These are phyloP conservation scores for Andrena flavipes DNA, from an alignment of 2,888 invertebrate species.

Conservation along the genomic window DNA sequence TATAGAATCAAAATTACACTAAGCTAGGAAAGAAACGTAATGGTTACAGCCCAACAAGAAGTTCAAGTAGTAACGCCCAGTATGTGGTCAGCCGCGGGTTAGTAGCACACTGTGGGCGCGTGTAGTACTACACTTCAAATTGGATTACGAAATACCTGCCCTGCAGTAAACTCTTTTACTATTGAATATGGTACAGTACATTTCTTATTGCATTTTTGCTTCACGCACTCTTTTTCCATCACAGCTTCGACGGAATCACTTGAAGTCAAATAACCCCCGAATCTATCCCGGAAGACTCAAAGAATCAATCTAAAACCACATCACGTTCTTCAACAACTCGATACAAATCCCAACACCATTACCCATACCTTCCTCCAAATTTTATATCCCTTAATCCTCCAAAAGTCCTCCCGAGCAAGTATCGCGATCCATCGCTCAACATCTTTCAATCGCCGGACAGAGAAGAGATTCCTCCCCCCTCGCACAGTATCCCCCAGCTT, in stretches of 20 bases:
- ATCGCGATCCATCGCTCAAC: background rate
- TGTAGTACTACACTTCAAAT: too few species aligned
- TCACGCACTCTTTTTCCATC: too few species aligned
- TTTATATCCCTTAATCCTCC: background rate
- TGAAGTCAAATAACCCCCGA: too few species aligned
- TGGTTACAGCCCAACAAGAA: background rate
- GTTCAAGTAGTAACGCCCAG: background rate
- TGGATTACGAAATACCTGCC: too few species aligned
- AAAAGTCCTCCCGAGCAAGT: background rate
- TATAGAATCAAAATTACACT: background rate
- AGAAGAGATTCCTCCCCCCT: background rate
- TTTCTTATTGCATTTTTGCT: too few species aligned
- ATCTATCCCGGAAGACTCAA: too few species aligned
- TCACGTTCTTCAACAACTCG: too few species aligned
- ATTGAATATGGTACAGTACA: too few species aligned
- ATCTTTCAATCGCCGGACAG: background rate
- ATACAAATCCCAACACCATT: background rate
- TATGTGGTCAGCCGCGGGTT: background rate
- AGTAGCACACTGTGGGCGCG: background rate
- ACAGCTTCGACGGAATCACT: too few species aligned
- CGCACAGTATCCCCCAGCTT: background rate
- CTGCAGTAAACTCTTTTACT: too few species aligned
- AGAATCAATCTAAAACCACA: too few species aligned
- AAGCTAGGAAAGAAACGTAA: background rate
- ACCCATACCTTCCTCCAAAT: background rate